phyloP scores from a whole-genome alignment of 2,888 invertebrate genomes.

The Cheiracanthium punctorium region DNA sequence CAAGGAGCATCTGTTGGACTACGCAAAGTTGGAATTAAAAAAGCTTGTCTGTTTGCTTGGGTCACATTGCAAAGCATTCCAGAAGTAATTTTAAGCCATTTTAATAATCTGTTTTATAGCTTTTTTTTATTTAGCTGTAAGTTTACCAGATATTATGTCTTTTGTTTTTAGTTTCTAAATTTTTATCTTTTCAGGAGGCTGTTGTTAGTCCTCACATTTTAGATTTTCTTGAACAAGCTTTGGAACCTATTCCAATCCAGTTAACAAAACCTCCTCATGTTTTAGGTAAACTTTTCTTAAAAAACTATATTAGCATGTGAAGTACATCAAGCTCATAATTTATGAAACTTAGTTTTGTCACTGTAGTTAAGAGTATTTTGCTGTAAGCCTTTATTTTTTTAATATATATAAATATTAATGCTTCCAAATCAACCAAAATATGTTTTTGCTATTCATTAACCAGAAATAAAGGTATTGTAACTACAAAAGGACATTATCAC shows the following conservation, averaged over 20 bases:
- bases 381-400: too few relatives aligned
- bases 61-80: slow-evolving; percentile 97
- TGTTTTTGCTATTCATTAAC: too few relatives aligned
- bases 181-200: slow-evolving; percentile 82
- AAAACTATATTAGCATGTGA: too few relatives aligned
- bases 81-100: slow-evolving; percentile 78
- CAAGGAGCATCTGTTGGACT: slow-evolving; percentile 45
- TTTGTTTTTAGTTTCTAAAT: background rate
- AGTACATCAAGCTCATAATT: too few relatives aligned
- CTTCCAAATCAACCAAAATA: too few relatives aligned
- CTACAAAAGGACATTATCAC: too few relatives aligned
- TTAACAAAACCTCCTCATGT: slow-evolving; percentile 69
- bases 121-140: background rate
- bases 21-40: slow-evolving; percentile 81
- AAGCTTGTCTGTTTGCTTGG: slow-evolving; percentile 94
- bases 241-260: slow-evolving; percentile 90
- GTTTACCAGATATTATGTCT: too few relatives aligned
- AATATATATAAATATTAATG: too few relatives aligned
- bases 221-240: slow-evolving; percentile 96
- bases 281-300: slow-evolving; percentile 69
- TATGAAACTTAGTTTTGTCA: too few relatives aligned
- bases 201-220: slow-evolving; percentile 97
- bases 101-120: too few relatives aligned
- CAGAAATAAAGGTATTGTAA: too few relatives aligned
- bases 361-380: too few relatives aligned